These are phyloP conservation scores for Hiodon tergisus DNA, from an alignment of 2,113 vertebrate genomes.

Conservation along the genomic window DNA sequence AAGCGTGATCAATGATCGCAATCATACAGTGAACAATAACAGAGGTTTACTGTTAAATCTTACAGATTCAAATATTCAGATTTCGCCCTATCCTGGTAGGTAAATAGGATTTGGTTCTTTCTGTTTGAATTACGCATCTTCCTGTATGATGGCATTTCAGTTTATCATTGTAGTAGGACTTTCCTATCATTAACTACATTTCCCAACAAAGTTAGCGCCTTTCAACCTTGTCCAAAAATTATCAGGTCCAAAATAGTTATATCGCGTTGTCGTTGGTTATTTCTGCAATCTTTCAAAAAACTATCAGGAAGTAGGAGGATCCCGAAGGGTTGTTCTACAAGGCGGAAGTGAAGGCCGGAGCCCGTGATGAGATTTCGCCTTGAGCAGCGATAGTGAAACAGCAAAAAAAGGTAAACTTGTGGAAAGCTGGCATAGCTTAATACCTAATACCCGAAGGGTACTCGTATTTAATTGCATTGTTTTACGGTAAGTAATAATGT, in stretches of 20 bases:
- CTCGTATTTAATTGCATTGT: not conserved
- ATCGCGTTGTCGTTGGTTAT: not conserved
- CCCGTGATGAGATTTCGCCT: constrained; percentile 10
- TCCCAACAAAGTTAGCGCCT: not conserved
- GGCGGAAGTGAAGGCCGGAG: constrained; percentile 29
- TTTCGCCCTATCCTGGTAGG: too few relatives aligned
- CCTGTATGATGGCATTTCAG: too few relatives aligned
- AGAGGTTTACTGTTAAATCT: too few relatives aligned
- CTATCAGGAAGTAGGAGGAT: constrained; percentile 19
- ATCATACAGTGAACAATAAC: too few relatives aligned
- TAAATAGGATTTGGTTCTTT: too few relatives aligned
- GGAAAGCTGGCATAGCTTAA: not conserved
- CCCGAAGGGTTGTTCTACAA: constrained; percentile 1
- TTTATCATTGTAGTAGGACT: too few relatives aligned
- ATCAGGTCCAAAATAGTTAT: not conserved
- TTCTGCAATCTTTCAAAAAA: not conserved
- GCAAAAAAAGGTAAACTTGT: constrained; percentile 11
- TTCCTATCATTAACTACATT: constrained; percentile 8
- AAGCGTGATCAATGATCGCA: not conserved
- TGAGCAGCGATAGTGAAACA: constrained; percentile 18
- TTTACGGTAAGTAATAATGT: not conserved
- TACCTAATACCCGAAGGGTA: not conserved
- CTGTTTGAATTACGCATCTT: too few relatives aligned
- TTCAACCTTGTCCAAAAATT: too few relatives aligned
- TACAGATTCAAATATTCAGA: too few relatives aligned